phyloP scores from a whole-genome alignment of 2,797 vertebrate species.

The Poecilia wingei region DNA sequence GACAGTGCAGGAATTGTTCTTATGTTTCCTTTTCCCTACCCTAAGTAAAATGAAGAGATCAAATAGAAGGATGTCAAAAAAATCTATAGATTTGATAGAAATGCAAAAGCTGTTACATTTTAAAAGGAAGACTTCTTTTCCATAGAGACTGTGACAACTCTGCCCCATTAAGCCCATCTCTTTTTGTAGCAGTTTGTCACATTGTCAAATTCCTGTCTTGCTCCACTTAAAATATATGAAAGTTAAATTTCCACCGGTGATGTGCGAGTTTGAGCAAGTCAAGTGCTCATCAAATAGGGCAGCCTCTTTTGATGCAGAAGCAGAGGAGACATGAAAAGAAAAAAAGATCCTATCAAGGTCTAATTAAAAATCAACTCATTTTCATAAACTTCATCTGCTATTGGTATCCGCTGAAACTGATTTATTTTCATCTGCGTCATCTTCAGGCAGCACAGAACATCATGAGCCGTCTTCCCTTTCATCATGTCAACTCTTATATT shows the following conservation, averaged over 20 bases:
- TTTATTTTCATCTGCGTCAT: slow-evolving; percentile 67
- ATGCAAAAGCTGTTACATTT: slow-evolving; percentile 30
- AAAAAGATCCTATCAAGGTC: slow-evolving; percentile 75
- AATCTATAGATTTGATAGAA: slow-evolving; percentile 20
- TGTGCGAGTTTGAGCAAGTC: slow-evolving; percentile 62
- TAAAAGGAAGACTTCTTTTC: slow-evolving; percentile 39
- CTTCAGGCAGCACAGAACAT: slow-evolving; percentile 49
- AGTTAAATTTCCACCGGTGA: slow-evolving; percentile 62
- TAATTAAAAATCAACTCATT: slow-evolving; percentile 82
- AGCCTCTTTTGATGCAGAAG: slow-evolving; percentile 71
- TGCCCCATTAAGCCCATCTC: slow-evolving; percentile 57
- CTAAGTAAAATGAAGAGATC: neutral
- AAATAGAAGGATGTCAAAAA: neutral
- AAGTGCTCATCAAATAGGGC: slow-evolving; percentile 71
- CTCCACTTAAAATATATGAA: slow-evolving; percentile 63
- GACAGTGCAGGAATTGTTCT: neutral
- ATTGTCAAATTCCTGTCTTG: slow-evolving; percentile 52
- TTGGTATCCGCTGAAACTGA: slow-evolving; percentile 62
- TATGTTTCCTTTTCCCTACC: neutral
- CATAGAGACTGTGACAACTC: slow-evolving; percentile 30
- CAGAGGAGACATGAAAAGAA: slow-evolving; percentile 74
- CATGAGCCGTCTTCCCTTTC: slow-evolving; percentile 54
- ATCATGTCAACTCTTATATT: slow-evolving; percentile 44
- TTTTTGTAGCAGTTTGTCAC: slow-evolving; percentile 60
- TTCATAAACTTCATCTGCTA: slow-evolving; percentile 74